Percentiles rank a stretch among this genome's conserved stretches.
Conservation (phyloP, 1,140 invertebrate species). For the Zaprionus africanus region DNA sequence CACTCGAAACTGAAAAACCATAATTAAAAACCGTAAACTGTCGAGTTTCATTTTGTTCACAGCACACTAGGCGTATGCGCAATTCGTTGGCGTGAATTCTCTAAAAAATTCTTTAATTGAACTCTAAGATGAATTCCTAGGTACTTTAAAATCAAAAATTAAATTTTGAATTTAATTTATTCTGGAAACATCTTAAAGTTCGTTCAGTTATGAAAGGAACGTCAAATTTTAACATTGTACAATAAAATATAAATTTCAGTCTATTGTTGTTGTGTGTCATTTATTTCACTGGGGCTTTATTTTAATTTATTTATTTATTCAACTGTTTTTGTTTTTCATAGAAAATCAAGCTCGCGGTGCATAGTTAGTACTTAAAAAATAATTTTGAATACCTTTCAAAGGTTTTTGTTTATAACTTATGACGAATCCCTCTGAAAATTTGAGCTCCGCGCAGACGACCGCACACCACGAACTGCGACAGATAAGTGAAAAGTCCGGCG, state of each 20-base stretch:
- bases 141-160: no score
- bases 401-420: neutral
- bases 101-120: neutral
- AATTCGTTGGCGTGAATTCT: neutral
- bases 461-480: slow-evolving; percentile 56
- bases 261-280: no score
- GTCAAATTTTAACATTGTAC: no score
- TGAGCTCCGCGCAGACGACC: slow-evolving; percentile 49
- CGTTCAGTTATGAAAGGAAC: no score
- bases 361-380: neutral
- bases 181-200: no score
- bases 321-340: no score
- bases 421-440: neutral
- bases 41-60: slow-evolving; percentile 5
- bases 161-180: neutral
- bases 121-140: neutral
- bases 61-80: neutral
- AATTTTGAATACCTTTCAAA: neutral
- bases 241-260: no score
- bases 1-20: neutral
- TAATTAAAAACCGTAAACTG: slow-evolving; percentile 18
- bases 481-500: slow-evolving; percentile 56
- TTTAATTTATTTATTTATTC: neutral
- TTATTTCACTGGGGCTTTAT: no score
- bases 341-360: no score